Percentiles rank a stretch among this genome's conserved stretches.
These are phyloP conservation scores for Musca domestica DNA, from an alignment of 1,140 invertebrate genomes.

Conservation along the genomic window DNA sequence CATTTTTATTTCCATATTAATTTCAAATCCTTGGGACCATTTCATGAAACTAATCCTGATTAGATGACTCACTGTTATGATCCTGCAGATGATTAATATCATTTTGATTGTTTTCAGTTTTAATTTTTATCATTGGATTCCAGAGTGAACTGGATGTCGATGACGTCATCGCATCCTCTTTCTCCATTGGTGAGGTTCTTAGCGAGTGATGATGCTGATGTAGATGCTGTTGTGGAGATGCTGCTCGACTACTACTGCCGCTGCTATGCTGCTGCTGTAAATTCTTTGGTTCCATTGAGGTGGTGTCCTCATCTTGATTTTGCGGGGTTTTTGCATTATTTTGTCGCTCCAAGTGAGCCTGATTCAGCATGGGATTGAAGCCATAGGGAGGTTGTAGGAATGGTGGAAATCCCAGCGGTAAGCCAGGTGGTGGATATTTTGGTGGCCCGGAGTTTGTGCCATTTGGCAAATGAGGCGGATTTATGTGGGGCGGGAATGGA, in stretches of 20 bases:
- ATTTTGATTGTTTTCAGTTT: slow-evolving; percentile 46
- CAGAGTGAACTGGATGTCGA: slow-evolving; percentile 19
- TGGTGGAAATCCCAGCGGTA: slow-evolving; percentile 37
- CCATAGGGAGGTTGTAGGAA: slow-evolving; percentile 36
- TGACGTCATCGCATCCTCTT: neutral
- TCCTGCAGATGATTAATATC: slow-evolving; percentile 28
- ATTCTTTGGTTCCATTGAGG: slow-evolving; percentile 26
- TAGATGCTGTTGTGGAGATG: slow-evolving; percentile 6
- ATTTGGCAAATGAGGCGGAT: slow-evolving; percentile 46
- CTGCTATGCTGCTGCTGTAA: neutral
- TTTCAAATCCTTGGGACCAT: neutral
- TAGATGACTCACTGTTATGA: neutral
- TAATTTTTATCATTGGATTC: slow-evolving; percentile 43
- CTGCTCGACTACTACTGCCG: neutral
- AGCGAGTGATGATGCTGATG: slow-evolving; percentile 4
- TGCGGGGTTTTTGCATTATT: slow-evolving; percentile 9
- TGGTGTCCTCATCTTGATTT: slow-evolving; percentile 4
- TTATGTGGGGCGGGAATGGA: slow-evolving; percentile 40
- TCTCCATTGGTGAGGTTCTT: neutral
- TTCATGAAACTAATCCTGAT: slow-evolving; percentile 8
- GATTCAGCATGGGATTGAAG: slow-evolving; percentile 19
- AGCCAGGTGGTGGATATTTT: slow-evolving; percentile 46
- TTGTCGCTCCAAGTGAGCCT: slow-evolving; percentile 32
- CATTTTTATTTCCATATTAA: neutral
- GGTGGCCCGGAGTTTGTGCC: slow-evolving; percentile 33